Percentiles rank a stretch among this genome's conserved stretches.
Conservation (phyloP, 2,113 vertebrate genomes). For the Oryzias celebensis region DNA sequence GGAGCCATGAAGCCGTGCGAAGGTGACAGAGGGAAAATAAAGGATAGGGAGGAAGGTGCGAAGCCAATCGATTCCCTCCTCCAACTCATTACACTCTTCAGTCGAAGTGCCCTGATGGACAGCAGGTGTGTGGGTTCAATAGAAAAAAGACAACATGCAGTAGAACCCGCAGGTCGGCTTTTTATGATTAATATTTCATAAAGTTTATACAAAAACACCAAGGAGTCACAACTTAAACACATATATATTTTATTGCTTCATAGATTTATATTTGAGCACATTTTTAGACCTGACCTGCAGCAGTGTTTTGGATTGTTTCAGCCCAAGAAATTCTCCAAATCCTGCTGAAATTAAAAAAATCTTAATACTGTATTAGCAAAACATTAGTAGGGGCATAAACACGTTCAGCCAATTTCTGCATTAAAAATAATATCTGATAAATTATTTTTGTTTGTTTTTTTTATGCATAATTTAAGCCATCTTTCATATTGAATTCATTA, state of each 20-base stretch:
- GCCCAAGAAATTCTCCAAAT: too few relatives aligned
- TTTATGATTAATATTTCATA: slow-evolving; percentile 20
- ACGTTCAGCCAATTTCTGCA: too few relatives aligned
- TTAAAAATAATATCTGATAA: too few relatives aligned
- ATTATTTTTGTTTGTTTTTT: too few relatives aligned
- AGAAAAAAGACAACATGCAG: slow-evolving; percentile 20
- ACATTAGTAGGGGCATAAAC: too few relatives aligned
- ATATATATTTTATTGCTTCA: background rate
- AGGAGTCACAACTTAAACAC: background rate
- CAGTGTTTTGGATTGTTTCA: too few relatives aligned
- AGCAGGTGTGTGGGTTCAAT: slow-evolving; percentile 57
- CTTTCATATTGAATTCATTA: too few relatives aligned
- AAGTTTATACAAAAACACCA: slow-evolving; percentile 17
- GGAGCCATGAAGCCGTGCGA: slow-evolving; percentile 36
- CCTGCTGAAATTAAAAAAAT: too few relatives aligned
- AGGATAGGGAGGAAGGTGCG: slow-evolving; percentile 76
- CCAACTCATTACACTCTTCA: slow-evolving; percentile 93
- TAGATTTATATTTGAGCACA: background rate
- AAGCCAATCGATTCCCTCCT: slow-evolving; percentile 88
- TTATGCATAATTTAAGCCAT: too few relatives aligned
- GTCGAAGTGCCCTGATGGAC: slow-evolving; percentile 87
- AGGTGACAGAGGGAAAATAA: slow-evolving; percentile 70
- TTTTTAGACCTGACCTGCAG: too few relatives aligned
- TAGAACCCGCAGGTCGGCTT: slow-evolving; percentile 10
- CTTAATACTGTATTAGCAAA: too few relatives aligned